Evolutionary conservation across 2,113 vertebrate genomes (phyloP), one percentile per base, ranked within the genome.

Genomic region (Ovis canadensis): DNA sequence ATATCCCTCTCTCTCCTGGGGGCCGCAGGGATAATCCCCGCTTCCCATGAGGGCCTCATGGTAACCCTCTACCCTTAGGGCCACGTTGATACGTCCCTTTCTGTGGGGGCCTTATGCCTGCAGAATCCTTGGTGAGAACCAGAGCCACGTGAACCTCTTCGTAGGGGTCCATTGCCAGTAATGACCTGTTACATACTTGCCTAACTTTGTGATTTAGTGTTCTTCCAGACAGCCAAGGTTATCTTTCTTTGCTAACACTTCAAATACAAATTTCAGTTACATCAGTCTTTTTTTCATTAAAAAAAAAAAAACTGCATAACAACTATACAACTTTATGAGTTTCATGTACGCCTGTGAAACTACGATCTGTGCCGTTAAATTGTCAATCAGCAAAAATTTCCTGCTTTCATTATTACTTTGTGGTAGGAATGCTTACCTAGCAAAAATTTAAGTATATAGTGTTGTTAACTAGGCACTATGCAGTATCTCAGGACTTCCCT

Each of bases 301-400:
- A 31, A 59, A 57, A 60, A 59, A 27, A 29, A 81, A 89, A 36
- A 82, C 27, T 17, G 33, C 31, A 3, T 23, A 57, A 55, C 15
- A 12, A 19, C 13, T 15, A 2, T 6, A 21, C n/a, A 36, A 3
- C 7, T 48, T 57, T 71, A 31, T 43, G 59, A 67, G 16, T 29
- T 25, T 36, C 33, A 29, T 6, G 2, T 19, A 3, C 21, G 14
- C n/a, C 67, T 8, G 14, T 40, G 50, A 71, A 57, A 13, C 74
- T 36, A 1, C 10, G 3, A 6, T 27, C 43, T 52, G 3, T 27
- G 25, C 74, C 21, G 0, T 29, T 19, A 14, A 36, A 19, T 1
- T 31, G 43, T 13, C 27, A 36, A 0, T 33, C 84, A 7, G 27
- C 52, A 16, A 2, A 21, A 9, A 62, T 23, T 60, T 78, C 77